A percentile compares a stretch with the other conserved stretches of the same genome.
Conservation (phyloP, 2,797 vertebrate genomes). For the Poecilia wingei region DNA sequence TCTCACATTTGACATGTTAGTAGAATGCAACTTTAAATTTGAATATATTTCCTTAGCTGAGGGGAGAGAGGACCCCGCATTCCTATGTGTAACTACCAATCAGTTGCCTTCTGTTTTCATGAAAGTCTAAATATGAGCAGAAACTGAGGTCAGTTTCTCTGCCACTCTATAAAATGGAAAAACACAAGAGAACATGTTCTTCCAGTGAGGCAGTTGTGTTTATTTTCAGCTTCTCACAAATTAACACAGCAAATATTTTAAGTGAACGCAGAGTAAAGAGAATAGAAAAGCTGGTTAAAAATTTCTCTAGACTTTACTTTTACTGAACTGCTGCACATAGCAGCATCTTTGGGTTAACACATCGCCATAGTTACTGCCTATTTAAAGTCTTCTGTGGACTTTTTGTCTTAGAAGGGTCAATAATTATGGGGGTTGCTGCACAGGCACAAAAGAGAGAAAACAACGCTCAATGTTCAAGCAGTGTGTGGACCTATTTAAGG, state of each 20-base stretch:
- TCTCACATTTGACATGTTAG: not conserved
- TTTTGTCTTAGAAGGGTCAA: not conserved
- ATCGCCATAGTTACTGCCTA: not conserved
- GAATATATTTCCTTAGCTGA: not conserved
- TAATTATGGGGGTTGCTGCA: not conserved
- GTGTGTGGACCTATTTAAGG: conserved; percentile 7
- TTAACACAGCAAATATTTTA: not conserved
- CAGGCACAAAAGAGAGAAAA: not conserved
- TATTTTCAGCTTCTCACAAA: not conserved
- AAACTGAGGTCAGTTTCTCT: not conserved
- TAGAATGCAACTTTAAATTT: not conserved
- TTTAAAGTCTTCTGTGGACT: not conserved
- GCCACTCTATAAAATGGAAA: not conserved
- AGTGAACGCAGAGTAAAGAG: not conserved
- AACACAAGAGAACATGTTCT: not conserved
- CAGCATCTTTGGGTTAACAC: not conserved
- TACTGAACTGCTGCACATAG: not conserved
- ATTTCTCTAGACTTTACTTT: not conserved
- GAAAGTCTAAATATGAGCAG: not conserved
- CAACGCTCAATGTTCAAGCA: not conserved
- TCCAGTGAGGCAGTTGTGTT: not conserved
- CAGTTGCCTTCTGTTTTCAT: not conserved
- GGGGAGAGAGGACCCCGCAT: not conserved
- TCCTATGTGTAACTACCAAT: not conserved
- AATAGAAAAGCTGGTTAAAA: not conserved